Evolutionary conservation across 2,888 invertebrate genomes (phyloP).

Genomic region (Mycalesis mineus): DNA sequence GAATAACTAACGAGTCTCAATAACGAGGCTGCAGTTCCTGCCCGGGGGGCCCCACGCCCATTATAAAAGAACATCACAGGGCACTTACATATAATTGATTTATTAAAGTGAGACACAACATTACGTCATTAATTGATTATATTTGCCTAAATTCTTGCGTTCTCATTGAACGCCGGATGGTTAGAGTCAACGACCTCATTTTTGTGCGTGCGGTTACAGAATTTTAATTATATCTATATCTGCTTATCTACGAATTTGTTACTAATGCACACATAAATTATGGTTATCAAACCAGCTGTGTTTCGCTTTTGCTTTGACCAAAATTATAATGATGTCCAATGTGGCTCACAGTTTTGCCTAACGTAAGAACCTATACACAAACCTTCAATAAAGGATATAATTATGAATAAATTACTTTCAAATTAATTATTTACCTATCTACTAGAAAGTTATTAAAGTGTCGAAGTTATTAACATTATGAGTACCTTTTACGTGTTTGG

Average conservation of each 20-base stretch:
- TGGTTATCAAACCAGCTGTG: slow-evolving; percentile 14
- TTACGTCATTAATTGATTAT: slow-evolving; percentile 35
- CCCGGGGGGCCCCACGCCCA: neutral
- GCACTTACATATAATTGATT: slow-evolving; percentile 17
- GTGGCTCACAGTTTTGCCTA: no score
- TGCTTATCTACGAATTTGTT: slow-evolving; percentile 31
- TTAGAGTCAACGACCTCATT: slow-evolving; percentile 46
- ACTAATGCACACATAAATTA: slow-evolving; percentile 18
- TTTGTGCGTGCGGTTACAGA: slow-evolving; percentile 41
- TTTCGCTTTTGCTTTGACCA: slow-evolving; percentile 8
- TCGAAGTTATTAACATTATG: no score
- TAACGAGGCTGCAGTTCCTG: neutral
- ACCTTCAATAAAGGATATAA: no score
- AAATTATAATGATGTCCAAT: slow-evolving; percentile 1
- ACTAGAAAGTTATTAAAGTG: no score
- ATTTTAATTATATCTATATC: slow-evolving; percentile 40
- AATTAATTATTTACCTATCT: no score
- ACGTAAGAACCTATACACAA: no score
- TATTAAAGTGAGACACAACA: slow-evolving; percentile 20
- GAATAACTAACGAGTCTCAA: slow-evolving; percentile 1
- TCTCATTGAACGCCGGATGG: slow-evolving; percentile 38
- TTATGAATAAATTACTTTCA: no score
- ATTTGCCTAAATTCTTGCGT: slow-evolving; percentile 38
- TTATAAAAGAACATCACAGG: slow-evolving; percentile 6
- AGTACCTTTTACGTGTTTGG: no score